Percentiles rank a stretch among this genome's conserved stretches.
phyloP scores from a whole-genome alignment of 2,797 vertebrate species.

The Dendrocincla fuliginosa region DNA sequence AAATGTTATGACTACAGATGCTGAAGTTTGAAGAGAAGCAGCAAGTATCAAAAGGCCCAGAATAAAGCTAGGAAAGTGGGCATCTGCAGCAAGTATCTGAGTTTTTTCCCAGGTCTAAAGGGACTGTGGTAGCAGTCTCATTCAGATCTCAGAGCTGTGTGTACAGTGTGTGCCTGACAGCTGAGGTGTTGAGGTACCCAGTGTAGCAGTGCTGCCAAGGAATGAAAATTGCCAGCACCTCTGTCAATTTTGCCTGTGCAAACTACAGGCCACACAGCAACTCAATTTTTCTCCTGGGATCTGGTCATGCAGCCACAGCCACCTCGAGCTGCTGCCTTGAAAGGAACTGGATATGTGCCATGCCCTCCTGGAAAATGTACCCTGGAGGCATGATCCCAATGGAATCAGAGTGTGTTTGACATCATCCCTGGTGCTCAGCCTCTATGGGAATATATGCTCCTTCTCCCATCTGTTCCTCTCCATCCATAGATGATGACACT shows the following conservation, averaged over 20 bases:
- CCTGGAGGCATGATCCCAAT: not conserved
- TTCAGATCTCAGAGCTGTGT: not conserved
- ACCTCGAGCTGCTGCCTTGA: not conserved
- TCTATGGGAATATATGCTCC: not conserved
- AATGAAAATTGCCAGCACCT: not conserved
- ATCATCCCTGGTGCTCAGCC: not conserved
- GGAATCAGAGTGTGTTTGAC: not conserved
- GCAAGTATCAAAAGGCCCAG: not conserved
- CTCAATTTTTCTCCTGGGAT: not conserved
- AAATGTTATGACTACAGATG: not conserved
- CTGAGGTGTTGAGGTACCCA: not conserved
- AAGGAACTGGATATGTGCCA: not conserved
- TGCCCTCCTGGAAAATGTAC: not conserved
- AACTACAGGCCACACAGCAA: not conserved
- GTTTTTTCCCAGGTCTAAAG: not conserved
- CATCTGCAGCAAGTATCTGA: not conserved
- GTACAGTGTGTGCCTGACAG: not conserved
- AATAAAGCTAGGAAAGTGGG: not conserved
- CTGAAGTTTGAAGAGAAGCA: not conserved
- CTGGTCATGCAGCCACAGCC: not conserved
- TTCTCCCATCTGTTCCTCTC: not conserved
- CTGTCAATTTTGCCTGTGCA: not conserved
- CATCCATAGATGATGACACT: not conserved
- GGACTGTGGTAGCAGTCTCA: not conserved
- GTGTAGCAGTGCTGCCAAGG: not conserved